Evolutionary conservation across 2,113 vertebrate genomes (phyloP), one percentile per base, ranked within the genome.

Genomic region (Amblyopsis rosae): DNA sequence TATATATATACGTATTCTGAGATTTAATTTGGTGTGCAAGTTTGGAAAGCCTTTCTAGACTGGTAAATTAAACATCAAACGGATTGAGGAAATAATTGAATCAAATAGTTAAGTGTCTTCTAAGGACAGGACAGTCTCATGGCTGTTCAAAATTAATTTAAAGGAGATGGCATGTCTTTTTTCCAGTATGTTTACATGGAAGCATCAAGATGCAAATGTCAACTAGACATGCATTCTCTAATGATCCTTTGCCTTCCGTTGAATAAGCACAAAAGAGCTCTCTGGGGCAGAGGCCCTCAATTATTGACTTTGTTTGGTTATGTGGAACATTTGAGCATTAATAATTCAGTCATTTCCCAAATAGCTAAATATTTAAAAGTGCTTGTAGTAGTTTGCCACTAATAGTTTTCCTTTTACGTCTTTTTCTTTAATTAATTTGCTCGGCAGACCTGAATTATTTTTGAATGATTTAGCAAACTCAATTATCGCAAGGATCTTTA

Each of bases 141-240:
- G 17, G 7, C 35, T 41, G 35, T 41, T 41, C 17, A 32, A 26
- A 41, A n/a, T 16, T 56, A 16, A 62, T 47, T 0, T 49, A 49
- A 70, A 47, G 32, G 53, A 59, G 26, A 54, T 67, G 17, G 57
- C 19, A 33, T 32, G 59, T 63, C 9, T 3, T 56, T 32, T 72
- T 78, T 68, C 67, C 62, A 77, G 68, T 73, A 17, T 85, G 63
- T 80, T 85, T 83, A 72, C 60, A 82, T 84, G 26, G 26, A 26
- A 19, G 62, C 68, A 72, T 49, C 12, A 73, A 55, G 71, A 45
- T 9, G 51, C 66, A 75, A 67, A 79, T 65, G 74, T 79, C 53
- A 59, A 26, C 26, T 26, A 73, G 75, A 58, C 73, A 81, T 79
- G 75, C 15, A 76, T 67, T 63, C 61, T 82, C 72, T 83, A 82